phyloP scores from a whole-genome alignment of 2,113 vertebrate species.

The Rhynchopsitta pachyrhyncha region DNA sequence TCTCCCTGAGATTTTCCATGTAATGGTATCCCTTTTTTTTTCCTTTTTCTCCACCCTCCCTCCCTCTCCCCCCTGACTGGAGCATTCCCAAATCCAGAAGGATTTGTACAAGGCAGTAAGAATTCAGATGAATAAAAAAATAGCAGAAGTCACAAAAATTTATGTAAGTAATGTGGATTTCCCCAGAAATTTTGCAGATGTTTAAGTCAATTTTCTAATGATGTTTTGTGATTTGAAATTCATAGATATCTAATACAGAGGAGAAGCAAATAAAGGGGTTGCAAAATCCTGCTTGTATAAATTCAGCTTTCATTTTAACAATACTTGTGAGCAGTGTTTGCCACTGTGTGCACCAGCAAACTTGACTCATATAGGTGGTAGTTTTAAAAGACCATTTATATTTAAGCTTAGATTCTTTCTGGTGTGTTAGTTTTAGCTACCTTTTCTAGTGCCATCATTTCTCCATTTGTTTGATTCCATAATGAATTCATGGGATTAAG shows the following conservation, averaged over 20 bases:
- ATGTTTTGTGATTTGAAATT: not conserved
- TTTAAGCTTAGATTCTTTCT: not conserved
- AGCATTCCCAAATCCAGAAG: not conserved
- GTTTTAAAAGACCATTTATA: not conserved
- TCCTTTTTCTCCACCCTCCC: not conserved
- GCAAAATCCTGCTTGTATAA: not conserved
- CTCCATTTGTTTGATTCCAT: not conserved
- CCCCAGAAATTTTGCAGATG: not conserved
- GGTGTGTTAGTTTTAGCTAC: not conserved
- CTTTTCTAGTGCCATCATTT: not conserved
- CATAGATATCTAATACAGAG: not conserved
- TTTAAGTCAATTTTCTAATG: not conserved
- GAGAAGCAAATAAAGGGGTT: not conserved
- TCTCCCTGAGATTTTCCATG: not conserved
- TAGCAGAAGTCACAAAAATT: not conserved
- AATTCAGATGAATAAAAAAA: not conserved
- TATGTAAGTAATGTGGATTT: not conserved
- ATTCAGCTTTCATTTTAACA: not conserved
- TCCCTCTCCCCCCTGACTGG: not conserved
- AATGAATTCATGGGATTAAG: not conserved
- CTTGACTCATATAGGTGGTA: not conserved
- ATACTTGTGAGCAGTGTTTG: not conserved
- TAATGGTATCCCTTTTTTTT: not conserved
- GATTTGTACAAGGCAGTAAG: not conserved
- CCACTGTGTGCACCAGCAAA: not conserved